Evolutionary conservation across 2,113 vertebrate species (phyloP).

Genomic region (Gorsachius goisagi): DNA sequence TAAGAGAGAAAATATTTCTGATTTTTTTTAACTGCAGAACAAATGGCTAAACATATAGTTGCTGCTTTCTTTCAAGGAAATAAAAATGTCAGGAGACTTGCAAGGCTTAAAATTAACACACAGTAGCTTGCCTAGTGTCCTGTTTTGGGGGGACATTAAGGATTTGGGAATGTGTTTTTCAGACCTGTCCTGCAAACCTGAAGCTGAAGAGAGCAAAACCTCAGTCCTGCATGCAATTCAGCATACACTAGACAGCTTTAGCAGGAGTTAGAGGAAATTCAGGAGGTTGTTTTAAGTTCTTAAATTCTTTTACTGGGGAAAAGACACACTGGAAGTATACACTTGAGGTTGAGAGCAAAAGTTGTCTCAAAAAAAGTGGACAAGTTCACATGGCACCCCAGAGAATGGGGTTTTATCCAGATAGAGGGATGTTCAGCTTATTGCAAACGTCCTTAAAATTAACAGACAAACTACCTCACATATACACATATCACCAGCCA

Average conservation of each 20-base stretch:
- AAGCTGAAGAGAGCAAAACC: not conserved
- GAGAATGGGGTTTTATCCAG: not conserved
- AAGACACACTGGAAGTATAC: not conserved
- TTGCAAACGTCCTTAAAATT: not conserved
- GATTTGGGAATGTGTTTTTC: not conserved
- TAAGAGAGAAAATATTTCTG: conserved; percentile 14
- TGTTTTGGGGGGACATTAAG: not conserved
- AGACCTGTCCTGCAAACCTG: not conserved
- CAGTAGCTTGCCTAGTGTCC: not conserved
- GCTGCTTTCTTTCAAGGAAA: conserved; percentile 6
- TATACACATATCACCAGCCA: not conserved
- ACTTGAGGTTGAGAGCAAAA: not conserved
- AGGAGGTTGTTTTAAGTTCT: not conserved
- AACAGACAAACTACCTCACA: not conserved
- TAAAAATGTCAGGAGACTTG: not conserved
- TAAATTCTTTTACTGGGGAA: not conserved
- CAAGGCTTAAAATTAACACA: not conserved
- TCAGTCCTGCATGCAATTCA: not conserved
- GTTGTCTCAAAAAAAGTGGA: not conserved
- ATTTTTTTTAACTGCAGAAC: conserved; percentile 6
- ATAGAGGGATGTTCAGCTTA: not conserved
- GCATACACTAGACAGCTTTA: not conserved
- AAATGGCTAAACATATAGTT: conserved; percentile 11
- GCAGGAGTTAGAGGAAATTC: not conserved
- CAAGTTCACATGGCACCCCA: not conserved